Evolutionary conservation across 2,888 invertebrate species (phyloP).

Genomic region (Oscheius myriophilus): DNA sequence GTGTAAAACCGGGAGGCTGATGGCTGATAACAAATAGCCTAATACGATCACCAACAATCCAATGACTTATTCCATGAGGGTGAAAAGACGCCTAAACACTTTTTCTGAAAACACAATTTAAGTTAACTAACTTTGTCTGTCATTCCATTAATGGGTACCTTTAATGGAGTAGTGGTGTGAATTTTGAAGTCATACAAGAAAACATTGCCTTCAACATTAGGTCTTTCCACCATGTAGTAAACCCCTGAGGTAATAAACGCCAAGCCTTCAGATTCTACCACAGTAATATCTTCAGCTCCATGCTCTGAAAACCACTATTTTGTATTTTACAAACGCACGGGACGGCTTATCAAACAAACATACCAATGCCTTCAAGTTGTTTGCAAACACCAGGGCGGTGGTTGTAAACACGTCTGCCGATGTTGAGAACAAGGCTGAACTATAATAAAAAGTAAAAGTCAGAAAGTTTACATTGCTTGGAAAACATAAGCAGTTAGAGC

Average conservation of each 20-base stretch:
- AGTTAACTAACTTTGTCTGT: slow-evolving; percentile 3
- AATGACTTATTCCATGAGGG: slow-evolving; percentile 54
- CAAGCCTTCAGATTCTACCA: slow-evolving; percentile 37
- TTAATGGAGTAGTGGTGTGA: background rate
- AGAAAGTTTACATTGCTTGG: slow-evolving; percentile 38
- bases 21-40: slow-evolving; percentile 50
- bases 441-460: background rate
- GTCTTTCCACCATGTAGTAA: slow-evolving; percentile 37
- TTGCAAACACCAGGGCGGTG: slow-evolving; percentile 49
- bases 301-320: slow-evolving; percentile 45
- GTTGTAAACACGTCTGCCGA: slow-evolving; percentile 44
- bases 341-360: too few relatives aligned
- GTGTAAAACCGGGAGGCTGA: slow-evolving; percentile 34
- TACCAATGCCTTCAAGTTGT: slow-evolving; percentile 42
- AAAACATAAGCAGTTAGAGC: slow-evolving; percentile 28
- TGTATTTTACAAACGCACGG: too few relatives aligned
- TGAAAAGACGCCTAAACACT: slow-evolving; percentile 39
- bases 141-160: slow-evolving; percentile 21
- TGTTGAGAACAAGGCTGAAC: slow-evolving; percentile 37
- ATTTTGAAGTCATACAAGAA: slow-evolving; percentile 49
- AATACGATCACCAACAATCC: slow-evolving; percentile 39
- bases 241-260: slow-evolving; percentile 55
- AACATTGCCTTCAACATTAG: slow-evolving; percentile 37
- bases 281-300: slow-evolving; percentile 54
- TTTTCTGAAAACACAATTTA: too few relatives aligned